Evolutionary conservation across 37 sponge, comb jelly and placozoan genomes (phyloP).

Genomic region (Dysidea cf. avara): DNA sequence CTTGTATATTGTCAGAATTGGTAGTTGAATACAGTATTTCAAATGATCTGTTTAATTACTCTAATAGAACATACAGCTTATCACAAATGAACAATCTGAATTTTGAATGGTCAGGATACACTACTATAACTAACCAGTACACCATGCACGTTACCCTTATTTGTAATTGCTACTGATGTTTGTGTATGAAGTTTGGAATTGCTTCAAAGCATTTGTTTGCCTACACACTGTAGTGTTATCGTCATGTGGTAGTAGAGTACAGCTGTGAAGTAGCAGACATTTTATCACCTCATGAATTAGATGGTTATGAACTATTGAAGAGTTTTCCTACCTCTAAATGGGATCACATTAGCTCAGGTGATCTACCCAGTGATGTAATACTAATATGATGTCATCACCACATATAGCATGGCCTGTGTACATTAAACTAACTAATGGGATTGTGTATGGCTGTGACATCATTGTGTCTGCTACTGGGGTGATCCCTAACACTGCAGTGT

Average conservation of each 20-base stretch:
- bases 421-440: slow-evolving; percentile 84
- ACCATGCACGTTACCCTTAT: too few relatives aligned
- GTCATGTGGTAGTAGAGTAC: slow-evolving; percentile 83
- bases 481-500: slow-evolving; percentile 49
- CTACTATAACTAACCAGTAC: too few relatives aligned
- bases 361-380: neutral
- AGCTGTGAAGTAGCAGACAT: slow-evolving; percentile 65
- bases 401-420: slow-evolving; percentile 70
- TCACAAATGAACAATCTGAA: too few relatives aligned
- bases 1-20: too few relatives aligned
- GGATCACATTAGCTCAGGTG: neutral
- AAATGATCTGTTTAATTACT: too few relatives aligned
- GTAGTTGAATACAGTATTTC: too few relatives aligned
- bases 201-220: too few relatives aligned
- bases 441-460: slow-evolving; percentile 82
- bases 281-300: slow-evolving; percentile 11
- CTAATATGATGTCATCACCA: neutral
- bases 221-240: slow-evolving; percentile 15
- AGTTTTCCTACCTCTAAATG: neutral
- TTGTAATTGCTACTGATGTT: too few relatives aligned
- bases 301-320: neutral
- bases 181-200: too few relatives aligned
- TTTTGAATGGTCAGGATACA: too few relatives aligned
- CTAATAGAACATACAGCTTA: too few relatives aligned
- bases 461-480: slow-evolving; percentile 97